Evolutionary conservation across 2,888 invertebrate genomes (phyloP), one percentile per base, ranked within the genome.

Genomic region (Rhyacophila evoluta): DNA sequence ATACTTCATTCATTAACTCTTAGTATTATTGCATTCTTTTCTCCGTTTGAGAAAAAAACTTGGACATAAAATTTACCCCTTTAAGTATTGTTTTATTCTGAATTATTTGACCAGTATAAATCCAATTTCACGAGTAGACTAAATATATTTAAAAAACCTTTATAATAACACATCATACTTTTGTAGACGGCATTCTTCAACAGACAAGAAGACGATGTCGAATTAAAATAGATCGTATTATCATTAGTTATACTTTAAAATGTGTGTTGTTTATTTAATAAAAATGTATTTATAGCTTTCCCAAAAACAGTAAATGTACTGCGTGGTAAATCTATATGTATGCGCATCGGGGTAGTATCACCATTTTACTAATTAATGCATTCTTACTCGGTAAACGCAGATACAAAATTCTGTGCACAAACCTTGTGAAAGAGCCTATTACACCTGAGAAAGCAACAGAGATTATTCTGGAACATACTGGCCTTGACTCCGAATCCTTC

Each of bases 371-470:
- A 74, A 78, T 74, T 74, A 12, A 28, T 55, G 3, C 28, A 19
- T 39, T 28, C 19, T 41, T 70, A n/a, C 10, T 74, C 75, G 74
- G 71, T 41, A 38, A 80, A 92, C 91, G 92, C 94, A 97, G 97
- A 95, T 99, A 99, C 95, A 97, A 98, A 93, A 98, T 99, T 93
- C 95, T 99, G 94, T 98, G 98, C 91, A 97, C 98, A 89, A 95
- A 95, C 90, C 93, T 91, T 88, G 88, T 96, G 88, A 93, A 92
- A 92, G 93, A 93, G 84, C 91, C 91, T 84, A 92, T 92, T 87
- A 89, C 93, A 83, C 91, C 94, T 83, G 92, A 94, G 89, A 94
- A 95, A 91, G 95, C 95, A 84, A 93, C 96, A 83, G 91, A 92
- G 88, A 92, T 94, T 89, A 95, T 98, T 90, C 92, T 97, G 90